Evolutionary conservation across 2,797 vertebrate genomes (phyloP).

Genomic region (Enteromius afrohamiltoni): DNA sequence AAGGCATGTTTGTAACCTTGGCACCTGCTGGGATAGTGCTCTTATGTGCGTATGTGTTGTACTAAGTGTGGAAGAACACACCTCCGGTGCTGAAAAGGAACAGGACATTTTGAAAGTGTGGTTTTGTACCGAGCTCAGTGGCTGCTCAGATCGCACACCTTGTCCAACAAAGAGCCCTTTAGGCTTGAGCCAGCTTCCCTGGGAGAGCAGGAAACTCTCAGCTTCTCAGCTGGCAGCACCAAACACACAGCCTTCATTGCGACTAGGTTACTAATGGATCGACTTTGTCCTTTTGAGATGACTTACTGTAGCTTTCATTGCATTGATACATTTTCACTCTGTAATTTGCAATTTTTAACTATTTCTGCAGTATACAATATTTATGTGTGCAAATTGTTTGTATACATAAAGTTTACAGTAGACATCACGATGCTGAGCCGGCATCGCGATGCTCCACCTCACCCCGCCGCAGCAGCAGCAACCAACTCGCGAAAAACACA

Average conservation of each 20-base stretch:
- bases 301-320: conserved; percentile 58
- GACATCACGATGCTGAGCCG: no score
- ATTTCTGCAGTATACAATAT: neutral
- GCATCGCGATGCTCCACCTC: no score
- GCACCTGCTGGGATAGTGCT: neutral
- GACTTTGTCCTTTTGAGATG: conserved; percentile 60
- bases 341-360: neutral
- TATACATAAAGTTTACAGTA: no score
- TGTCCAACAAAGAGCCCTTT: conserved; percentile 75
- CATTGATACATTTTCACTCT: conserved; percentile 58
- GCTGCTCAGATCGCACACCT: conserved; percentile 27
- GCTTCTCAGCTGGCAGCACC: conserved; percentile 67
- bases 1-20: neutral
- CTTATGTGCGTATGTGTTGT: neutral
- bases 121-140: conserved; percentile 45
- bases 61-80: conserved; percentile 19
- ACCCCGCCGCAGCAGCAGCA: no score
- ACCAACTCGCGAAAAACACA: no score
- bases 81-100: conserved; percentile 47
- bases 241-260: conserved; percentile 65
- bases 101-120: conserved; percentile 51
- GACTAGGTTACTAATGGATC: conserved; percentile 76
- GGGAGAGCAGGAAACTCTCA: conserved; percentile 72
- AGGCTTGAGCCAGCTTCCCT: conserved; percentile 69
- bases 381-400: neutral